These are phyloP conservation scores for Anthoscopus minutus DNA, from an alignment of 2,113 vertebrate species.

Conservation along the genomic window DNA sequence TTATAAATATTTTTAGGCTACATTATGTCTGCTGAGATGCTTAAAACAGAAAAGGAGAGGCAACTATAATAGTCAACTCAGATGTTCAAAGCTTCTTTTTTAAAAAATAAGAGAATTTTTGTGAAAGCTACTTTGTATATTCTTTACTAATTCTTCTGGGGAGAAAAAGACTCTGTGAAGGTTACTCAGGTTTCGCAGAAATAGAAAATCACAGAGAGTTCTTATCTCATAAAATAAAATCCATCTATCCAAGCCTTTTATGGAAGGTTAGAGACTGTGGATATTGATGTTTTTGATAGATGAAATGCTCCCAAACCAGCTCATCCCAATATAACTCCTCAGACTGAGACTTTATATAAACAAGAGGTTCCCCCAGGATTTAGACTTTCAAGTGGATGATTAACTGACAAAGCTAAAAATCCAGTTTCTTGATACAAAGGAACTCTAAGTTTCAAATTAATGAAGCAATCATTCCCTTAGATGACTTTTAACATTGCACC, in stretches of 20 bases:
- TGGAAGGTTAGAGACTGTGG: neutral
- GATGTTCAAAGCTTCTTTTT: neutral
- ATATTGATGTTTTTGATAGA: constrained; percentile 41
- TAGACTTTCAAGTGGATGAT: constrained; percentile 12
- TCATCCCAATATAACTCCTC: constrained; percentile 22
- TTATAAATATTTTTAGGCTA: neutral
- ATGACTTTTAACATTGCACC: neutral
- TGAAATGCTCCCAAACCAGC: constrained; percentile 11
- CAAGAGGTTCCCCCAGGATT: constrained; percentile 2
- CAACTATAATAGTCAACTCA: neutral
- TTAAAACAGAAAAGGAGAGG: neutral
- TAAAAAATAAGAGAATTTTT: neutral
- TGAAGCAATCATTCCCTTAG: neutral
- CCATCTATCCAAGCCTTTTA: neutral
- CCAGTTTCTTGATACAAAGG: neutral
- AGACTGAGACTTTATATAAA: constrained; percentile 19
- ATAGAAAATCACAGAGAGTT: neutral
- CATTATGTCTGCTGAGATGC: neutral
- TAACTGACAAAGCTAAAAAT: constrained; percentile 31
- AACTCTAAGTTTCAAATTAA: constrained; percentile 7
- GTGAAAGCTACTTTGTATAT: neutral
- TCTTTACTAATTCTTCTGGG: neutral
- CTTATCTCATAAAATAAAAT: neutral
- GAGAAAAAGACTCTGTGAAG: neutral
- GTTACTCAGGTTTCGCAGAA: neutral